Evolutionary conservation across 1,140 invertebrate species (phyloP).

Genomic region (Heliconius congener): DNA sequence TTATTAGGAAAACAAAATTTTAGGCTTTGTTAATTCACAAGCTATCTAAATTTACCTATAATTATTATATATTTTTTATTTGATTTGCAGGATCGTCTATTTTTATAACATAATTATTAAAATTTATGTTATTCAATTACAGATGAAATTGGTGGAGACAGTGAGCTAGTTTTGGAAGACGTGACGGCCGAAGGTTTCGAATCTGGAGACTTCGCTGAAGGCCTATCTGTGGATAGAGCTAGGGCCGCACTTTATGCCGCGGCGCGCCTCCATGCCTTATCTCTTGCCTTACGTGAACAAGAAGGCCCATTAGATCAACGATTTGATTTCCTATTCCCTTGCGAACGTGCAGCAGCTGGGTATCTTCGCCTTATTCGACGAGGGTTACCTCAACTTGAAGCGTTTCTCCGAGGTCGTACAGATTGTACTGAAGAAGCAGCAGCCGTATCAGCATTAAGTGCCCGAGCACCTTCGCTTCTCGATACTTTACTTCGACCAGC

Average conservation of each 20-base stretch:
- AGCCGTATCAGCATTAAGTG: conserved; percentile 65
- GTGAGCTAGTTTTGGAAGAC: conserved; percentile 79
- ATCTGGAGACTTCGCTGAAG: conserved; percentile 84
- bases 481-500: conserved; percentile 85
- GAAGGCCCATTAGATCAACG: conserved; percentile 84
- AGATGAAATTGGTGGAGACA: conserved; percentile 83
- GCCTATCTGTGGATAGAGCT: conserved; percentile 84
- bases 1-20: neutral
- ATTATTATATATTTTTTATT: neutral
- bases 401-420: conserved; percentile 85
- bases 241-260: conserved; percentile 86
- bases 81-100: too few species aligned
- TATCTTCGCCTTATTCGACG: conserved; percentile 89
- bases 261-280: conserved; percentile 87
- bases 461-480: conserved; percentile 67
- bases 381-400: conserved; percentile 87
- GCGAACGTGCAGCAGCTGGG: conserved; percentile 87
- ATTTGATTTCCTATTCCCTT: conserved; percentile 89
- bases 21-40: too few species aligned
- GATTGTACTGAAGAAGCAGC: conserved; percentile 77
- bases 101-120: conserved; percentile 13
- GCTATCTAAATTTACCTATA: neutral
- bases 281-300: conserved; percentile 85
- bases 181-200: conserved; percentile 74
- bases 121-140: conserved; percentile 43